These are phyloP conservation scores for Pemphigus obesinymphae DNA, from an alignment of 1,140 invertebrate species.

Conservation along the genomic window DNA sequence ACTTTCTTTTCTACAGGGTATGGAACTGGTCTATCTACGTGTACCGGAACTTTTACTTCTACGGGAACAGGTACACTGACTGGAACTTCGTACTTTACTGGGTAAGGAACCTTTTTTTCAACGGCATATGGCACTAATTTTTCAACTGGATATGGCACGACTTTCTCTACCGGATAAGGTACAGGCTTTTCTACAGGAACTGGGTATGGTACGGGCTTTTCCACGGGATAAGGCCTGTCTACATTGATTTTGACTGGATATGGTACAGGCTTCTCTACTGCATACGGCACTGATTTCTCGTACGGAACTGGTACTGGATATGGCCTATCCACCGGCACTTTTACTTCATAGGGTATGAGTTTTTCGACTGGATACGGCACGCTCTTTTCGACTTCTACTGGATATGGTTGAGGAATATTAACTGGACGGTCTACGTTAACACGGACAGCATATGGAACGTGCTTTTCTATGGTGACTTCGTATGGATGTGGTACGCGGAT, in stretches of 20 bases:
- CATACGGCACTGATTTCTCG: constrained; percentile 57
- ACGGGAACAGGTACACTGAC: constrained; percentile 64
- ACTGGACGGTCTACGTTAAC: constrained; percentile 45
- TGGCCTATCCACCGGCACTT: constrained; percentile 56
- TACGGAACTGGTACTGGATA: constrained; percentile 56
- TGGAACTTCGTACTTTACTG: constrained; percentile 70
- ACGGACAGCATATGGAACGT: constrained; percentile 44
- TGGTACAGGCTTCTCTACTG: constrained; percentile 57
- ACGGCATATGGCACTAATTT: constrained; percentile 61
- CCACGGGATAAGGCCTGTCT: constrained; percentile 52
- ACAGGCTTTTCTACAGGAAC: constrained; percentile 57
- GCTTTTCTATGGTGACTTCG: constrained; percentile 44
- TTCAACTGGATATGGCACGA: constrained; percentile 53
- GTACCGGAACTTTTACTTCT: constrained; percentile 55
- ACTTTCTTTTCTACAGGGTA: constrained; percentile 66
- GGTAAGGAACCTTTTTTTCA: constrained; percentile 59
- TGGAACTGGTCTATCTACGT: constrained; percentile 69
- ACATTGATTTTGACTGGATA: constrained; percentile 45
- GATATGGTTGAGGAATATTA: constrained; percentile 44
- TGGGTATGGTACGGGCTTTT: constrained; percentile 67
- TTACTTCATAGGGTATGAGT: constrained; percentile 44
- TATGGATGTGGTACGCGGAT: constrained; percentile 55
- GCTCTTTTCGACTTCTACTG: constrained; percentile 44
- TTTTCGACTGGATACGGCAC: constrained; percentile 46
- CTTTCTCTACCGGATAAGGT: constrained; percentile 50